Percentiles rank a stretch among this genome's conserved stretches.
These are phyloP conservation scores for Dicrostonyx torquatus DNA, from an alignment of 2,797 vertebrate species.

Conservation along the genomic window DNA sequence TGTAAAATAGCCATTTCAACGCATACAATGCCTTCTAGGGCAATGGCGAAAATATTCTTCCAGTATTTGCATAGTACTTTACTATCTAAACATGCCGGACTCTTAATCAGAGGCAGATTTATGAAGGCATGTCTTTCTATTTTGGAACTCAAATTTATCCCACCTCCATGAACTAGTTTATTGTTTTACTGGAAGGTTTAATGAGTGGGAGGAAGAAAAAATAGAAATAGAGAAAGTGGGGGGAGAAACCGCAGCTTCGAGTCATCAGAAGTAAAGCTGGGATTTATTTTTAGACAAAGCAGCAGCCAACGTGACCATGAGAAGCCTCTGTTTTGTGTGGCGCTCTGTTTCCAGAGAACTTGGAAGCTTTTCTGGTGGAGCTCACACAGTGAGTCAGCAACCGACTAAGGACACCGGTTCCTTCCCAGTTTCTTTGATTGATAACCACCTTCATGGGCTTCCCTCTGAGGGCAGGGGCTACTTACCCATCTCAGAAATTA, in stretches of 20 bases:
- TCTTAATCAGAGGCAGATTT: constrained; percentile 35
- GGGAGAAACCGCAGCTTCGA: constrained; percentile 12
- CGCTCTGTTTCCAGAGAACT: constrained; percentile 21
- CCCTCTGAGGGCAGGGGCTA: background rate
- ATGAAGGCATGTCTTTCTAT: constrained; percentile 50
- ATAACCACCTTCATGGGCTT: background rate
- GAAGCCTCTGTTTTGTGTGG: background rate
- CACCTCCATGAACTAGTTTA: constrained; percentile 45
- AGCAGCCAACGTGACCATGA: background rate
- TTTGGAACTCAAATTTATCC: constrained; percentile 58
- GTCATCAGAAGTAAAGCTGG: constrained; percentile 37
- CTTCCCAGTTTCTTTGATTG: background rate
- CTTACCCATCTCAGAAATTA: background rate
- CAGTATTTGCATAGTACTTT: constrained; percentile 52
- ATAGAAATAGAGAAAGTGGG: constrained; percentile 26
- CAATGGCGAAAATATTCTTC: constrained; percentile 64
- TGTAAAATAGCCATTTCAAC: background rate
- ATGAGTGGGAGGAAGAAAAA: constrained; percentile 52
- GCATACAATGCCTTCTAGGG: background rate
- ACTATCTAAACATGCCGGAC: background rate
- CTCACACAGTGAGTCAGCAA: constrained; percentile 13
- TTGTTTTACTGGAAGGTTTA: constrained; percentile 53
- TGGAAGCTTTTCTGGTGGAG: background rate
- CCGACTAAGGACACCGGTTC: background rate
- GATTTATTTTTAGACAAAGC: constrained; percentile 61